These are phyloP conservation scores for Notospermus geniculatus DNA, from an alignment of 1,140 invertebrate genomes.

Conservation along the genomic window DNA sequence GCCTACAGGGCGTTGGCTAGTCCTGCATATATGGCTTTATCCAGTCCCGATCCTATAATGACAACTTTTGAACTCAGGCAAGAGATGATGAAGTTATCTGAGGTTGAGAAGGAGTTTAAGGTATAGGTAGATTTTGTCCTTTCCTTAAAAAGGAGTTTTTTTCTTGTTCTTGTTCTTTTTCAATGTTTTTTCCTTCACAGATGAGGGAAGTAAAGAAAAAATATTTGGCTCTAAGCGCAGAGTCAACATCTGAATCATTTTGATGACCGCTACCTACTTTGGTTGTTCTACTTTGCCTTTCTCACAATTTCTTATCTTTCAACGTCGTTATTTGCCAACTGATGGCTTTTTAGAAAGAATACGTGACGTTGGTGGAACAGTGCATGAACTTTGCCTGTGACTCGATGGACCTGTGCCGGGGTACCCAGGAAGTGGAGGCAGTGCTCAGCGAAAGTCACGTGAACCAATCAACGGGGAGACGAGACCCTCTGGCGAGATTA, in stretches of 20 bases:
- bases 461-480: conserved; percentile 22
- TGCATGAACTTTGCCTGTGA: conserved; percentile 59
- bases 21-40: conserved; percentile 66
- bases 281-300: not conserved
- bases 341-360: conserved; percentile 60
- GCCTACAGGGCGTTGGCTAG: conserved; percentile 54
- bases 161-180: too few relatives aligned
- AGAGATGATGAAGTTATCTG: conserved; percentile 59
- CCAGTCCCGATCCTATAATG: conserved; percentile 67
- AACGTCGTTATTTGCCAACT: conserved; percentile 3
- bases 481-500: conserved; percentile 48
- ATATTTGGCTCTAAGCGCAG: too few relatives aligned
- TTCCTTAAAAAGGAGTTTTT: too few relatives aligned
- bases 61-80: conserved; percentile 63
- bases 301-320: not conserved
- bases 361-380: conserved; percentile 60
- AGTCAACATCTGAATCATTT: too few relatives aligned
- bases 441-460: conserved; percentile 50
- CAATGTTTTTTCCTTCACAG: too few relatives aligned
- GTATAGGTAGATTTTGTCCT: too few relatives aligned
- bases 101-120: conserved; percentile 62
- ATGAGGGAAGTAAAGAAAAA: too few relatives aligned
- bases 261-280: not conserved
- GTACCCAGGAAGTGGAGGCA: conserved; percentile 54
- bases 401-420: conserved; percentile 53